Conservation (phyloP, 2,797 vertebrate genomes). For the Muraenolepis orangiensis region DNA sequence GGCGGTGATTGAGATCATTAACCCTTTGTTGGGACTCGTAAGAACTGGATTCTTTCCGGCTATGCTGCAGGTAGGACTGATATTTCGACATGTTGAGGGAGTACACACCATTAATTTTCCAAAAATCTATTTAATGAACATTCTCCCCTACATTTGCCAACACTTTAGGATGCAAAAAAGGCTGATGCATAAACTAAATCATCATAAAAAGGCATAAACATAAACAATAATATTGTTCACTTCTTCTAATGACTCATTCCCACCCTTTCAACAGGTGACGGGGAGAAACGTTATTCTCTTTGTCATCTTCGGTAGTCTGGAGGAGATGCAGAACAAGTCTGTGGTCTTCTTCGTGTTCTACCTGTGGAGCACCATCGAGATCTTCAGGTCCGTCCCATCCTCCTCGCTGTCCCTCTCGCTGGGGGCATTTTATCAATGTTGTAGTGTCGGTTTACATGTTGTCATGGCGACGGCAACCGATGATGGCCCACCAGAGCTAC, state of each 20-base stretch:
- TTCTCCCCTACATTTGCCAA: neutral
- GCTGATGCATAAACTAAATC: too few species aligned
- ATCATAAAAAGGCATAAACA: too few species aligned
- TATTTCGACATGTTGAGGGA: neutral
- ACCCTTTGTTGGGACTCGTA: constrained; percentile 83
- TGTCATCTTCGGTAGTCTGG: constrained; percentile 83
- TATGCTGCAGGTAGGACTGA: constrained; percentile 77
- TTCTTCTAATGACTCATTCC: neutral
- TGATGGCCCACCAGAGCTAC: neutral
- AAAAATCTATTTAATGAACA: too few species aligned
- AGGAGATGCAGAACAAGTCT: constrained; percentile 88
- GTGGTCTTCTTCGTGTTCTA: constrained; percentile 94
- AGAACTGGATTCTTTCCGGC: constrained; percentile 79
- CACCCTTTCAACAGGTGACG: constrained; percentile 65
- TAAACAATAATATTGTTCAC: too few species aligned
- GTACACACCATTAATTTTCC: too few species aligned
- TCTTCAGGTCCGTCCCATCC: constrained; percentile 77
- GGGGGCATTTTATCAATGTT: neutral
- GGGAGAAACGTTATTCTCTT: constrained; percentile 91
- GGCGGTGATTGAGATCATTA: constrained; percentile 84
- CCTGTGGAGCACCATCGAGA: constrained; percentile 84
- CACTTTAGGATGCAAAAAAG: neutral
- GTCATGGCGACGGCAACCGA: neutral
- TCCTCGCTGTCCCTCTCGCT: neutral
- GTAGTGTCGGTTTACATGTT: neutral